These are phyloP conservation scores for Andrena fulva DNA, from an alignment of 2,888 invertebrate species.

Conservation along the genomic window DNA sequence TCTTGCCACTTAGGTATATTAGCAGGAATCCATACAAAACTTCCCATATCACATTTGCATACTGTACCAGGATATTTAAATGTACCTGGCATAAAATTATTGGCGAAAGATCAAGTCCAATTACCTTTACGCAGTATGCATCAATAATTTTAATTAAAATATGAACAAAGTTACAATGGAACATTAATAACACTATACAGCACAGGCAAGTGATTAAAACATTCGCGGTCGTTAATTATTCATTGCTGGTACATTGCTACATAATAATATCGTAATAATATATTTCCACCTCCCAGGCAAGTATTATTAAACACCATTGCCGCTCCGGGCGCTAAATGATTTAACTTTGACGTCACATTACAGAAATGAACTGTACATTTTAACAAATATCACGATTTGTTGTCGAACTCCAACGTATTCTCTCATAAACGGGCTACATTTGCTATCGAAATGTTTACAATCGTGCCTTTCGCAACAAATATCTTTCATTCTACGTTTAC, in stretches of 20 bases:
- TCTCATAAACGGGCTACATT: too few species aligned
- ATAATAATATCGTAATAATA: slow-evolving; percentile 3
- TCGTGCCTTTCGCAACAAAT: too few species aligned
- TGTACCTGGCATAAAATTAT: not conserved
- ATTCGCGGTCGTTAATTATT: slow-evolving; percentile 13
- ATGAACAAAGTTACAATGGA: not conserved
- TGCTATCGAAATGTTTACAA: too few species aligned
- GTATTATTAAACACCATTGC: not conserved
- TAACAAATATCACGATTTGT: too few species aligned
- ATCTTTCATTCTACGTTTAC: too few species aligned
- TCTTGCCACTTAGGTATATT: not conserved
- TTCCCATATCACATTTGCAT: not conserved
- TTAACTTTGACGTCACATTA: too few species aligned
- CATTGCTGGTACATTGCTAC: not conserved
- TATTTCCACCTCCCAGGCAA: not conserved
- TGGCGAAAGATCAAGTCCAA: slow-evolving; percentile 11
- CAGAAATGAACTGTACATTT: too few species aligned
- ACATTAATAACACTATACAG: slow-evolving; percentile 11
- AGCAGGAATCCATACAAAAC: not conserved
- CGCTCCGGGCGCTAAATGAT: too few species aligned
- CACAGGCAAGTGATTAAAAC: not conserved
- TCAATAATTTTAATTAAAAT: slow-evolving; percentile 27
- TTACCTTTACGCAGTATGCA: not conserved
- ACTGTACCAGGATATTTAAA: not conserved
- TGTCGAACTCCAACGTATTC: too few species aligned